phyloP scores from a whole-genome alignment of 2,797 vertebrate species.

The Acanthornis magna region DNA sequence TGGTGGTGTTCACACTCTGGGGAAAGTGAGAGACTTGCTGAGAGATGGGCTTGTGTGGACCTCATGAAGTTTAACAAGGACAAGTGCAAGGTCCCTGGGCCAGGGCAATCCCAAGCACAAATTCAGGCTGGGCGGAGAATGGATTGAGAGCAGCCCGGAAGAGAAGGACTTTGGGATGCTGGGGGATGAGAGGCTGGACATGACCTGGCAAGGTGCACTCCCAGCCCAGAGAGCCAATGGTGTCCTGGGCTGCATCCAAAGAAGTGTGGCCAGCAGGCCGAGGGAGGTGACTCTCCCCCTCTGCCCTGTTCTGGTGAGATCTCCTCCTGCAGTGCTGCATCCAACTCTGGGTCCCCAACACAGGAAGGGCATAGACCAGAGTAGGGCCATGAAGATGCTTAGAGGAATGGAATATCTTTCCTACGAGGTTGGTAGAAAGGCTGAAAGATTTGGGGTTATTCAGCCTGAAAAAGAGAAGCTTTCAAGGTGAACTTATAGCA shows the following conservation, averaged over 20 bases:
- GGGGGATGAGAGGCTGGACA: neutral
- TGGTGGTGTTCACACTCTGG: neutral
- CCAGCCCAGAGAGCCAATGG: neutral
- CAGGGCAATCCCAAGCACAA: neutral
- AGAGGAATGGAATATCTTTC: neutral
- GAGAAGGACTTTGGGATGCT: neutral
- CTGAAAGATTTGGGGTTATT: neutral
- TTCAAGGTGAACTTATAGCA: neutral
- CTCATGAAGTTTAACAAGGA: neutral
- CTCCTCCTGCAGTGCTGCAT: too few species aligned
- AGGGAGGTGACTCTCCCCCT: neutral
- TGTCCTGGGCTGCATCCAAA: neutral
- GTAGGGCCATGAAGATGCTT: neutral
- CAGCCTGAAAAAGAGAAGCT: neutral
- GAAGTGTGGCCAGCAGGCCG: neutral
- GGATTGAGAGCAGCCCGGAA: neutral
- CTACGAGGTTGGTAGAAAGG: neutral
- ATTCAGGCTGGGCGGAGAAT: neutral
- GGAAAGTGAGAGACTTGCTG: neutral
- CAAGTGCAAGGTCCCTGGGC: neutral
- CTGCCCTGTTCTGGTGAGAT: neutral
- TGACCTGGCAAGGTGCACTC: accelerated
- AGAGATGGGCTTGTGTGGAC: neutral
- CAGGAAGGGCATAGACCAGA: neutral
- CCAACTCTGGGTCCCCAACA: neutral